Evolutionary conservation across 2,113 vertebrate genomes (phyloP).

Genomic region (Thomomys bottae): DNA sequence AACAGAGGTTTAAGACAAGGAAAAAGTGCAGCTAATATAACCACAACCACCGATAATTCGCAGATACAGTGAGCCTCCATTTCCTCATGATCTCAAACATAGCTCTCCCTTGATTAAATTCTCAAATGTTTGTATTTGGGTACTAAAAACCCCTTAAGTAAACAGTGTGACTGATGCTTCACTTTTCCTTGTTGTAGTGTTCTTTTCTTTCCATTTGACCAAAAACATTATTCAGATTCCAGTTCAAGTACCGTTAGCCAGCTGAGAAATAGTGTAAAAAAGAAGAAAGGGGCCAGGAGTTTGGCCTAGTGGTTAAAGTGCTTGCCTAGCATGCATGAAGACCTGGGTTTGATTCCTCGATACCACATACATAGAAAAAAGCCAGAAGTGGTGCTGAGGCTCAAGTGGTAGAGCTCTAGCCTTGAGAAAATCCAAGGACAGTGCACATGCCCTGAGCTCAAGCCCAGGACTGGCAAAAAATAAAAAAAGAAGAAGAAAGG

Average conservation of each 20-base stretch:
- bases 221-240: background rate
- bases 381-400: no score
- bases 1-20: conserved; percentile 61
- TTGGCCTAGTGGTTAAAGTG: no score
- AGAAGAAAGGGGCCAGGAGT: conserved; percentile 7
- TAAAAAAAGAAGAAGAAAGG: conserved; percentile 32
- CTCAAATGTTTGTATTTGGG: conserved; percentile 8
- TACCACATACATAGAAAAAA: no score
- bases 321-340: no score
- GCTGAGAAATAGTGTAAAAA: conserved; percentile 3
- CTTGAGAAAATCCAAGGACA: no score
- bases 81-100: conserved; percentile 53
- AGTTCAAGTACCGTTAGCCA: background rate
- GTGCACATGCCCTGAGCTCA: no score
- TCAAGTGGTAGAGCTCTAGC: no score
- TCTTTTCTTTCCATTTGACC: background rate
- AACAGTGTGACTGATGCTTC: background rate
- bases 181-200: conserved; percentile 4
- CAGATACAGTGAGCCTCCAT: conserved; percentile 55
- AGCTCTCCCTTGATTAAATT: conserved; percentile 55
- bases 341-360: no score
- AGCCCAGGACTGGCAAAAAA: no score
- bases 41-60: conserved; percentile 40
- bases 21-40: conserved; percentile 7
- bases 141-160: conserved; percentile 41